phyloP scores from a whole-genome alignment of 1,140 invertebrate species.

The Apis cerana region DNA sequence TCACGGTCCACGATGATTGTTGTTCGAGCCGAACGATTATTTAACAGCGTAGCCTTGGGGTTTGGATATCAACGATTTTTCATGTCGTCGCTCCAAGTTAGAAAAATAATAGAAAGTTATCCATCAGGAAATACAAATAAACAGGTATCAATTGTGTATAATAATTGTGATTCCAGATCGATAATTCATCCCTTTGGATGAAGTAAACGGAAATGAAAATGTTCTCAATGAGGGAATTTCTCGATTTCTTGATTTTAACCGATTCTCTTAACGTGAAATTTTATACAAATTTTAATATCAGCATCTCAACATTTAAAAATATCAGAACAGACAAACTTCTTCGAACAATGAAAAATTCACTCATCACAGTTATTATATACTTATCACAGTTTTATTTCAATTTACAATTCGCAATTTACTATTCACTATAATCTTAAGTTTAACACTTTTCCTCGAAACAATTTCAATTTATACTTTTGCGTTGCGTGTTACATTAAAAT shows the following conservation, averaged over 20 bases:
- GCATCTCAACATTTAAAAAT: too few species aligned
- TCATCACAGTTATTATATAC: too few species aligned
- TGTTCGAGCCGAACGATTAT: conserved; percentile 49
- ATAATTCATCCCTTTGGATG: conserved; percentile 12
- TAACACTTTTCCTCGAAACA: neutral
- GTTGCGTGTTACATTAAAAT: conserved; percentile 8
- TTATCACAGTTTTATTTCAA: too few species aligned
- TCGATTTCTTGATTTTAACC: neutral
- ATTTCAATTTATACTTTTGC: neutral
- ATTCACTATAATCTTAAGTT: neutral
- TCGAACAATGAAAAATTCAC: too few species aligned
- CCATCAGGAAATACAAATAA: conserved; percentile 36
- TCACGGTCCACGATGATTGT: conserved; percentile 38
- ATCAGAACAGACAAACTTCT: too few species aligned
- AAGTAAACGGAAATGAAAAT: neutral
- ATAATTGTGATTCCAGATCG: neutral
- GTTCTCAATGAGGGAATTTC: neutral
- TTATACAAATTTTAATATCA: too few species aligned
- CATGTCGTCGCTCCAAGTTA: conserved; percentile 31
- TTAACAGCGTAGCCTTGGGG: conserved; percentile 30
- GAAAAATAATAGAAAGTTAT: conserved; percentile 42
- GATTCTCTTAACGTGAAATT: too few species aligned
- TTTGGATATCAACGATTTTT: conserved; percentile 38
- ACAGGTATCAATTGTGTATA: neutral
- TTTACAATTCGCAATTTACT: too few species aligned